Conservation (phyloP, 2,113 vertebrate genomes). For the Myrmophylax atrothorax region DNA sequence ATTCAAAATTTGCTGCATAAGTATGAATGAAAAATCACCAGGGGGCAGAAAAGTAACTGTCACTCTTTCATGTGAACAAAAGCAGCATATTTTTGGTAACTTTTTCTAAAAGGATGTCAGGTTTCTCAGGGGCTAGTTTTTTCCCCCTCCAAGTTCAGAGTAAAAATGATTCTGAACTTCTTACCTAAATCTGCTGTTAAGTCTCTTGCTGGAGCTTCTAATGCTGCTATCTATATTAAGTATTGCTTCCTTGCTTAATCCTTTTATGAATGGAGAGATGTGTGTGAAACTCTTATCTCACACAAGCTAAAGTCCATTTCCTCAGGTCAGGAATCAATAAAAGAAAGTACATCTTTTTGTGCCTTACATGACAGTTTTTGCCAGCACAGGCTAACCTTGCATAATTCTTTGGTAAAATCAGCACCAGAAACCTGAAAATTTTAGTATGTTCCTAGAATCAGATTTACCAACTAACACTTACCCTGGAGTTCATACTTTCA, state of each 20-base stretch:
- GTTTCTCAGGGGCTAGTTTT: neutral
- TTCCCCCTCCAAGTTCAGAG: neutral
- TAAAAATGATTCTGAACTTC: neutral
- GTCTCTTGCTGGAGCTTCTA: neutral
- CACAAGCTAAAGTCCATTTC: neutral
- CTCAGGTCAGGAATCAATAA: neutral
- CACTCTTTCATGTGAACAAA: neutral
- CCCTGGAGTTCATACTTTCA: neutral
- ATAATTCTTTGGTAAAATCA: neutral
- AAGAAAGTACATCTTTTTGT: neutral
- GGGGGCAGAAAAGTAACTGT: neutral
- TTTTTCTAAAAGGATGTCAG: neutral
- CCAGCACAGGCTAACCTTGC: neutral
- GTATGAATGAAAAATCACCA: neutral
- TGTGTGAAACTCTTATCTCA: neutral
- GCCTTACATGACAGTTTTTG: neutral
- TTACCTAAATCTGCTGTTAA: neutral
- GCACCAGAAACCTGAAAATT: neutral
- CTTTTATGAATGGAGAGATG: neutral
- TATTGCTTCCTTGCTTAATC: slow-evolving; percentile 4
- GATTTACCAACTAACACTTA: neutral
- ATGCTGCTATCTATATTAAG: neutral
- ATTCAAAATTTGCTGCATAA: neutral
- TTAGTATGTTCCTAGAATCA: neutral
- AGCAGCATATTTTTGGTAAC: neutral